These are phyloP conservation scores for Cryptoblepharus egeriae DNA, from an alignment of 2,797 vertebrate genomes.

Conservation along the genomic window DNA sequence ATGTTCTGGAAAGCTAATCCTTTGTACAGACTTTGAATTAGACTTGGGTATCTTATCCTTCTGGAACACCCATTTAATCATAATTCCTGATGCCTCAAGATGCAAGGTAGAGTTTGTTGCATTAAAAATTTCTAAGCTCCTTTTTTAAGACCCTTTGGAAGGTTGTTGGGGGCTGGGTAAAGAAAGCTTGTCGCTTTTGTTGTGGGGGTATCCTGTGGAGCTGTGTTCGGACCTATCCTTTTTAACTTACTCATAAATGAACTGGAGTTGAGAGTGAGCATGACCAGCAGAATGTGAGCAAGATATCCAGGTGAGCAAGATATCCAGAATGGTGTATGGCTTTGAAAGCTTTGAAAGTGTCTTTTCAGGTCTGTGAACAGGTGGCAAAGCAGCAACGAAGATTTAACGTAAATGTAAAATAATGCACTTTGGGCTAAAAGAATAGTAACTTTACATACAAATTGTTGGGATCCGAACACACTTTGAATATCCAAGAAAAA, in stretches of 20 bases:
- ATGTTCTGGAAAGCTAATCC: conserved; percentile 36
- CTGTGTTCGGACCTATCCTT: not conserved
- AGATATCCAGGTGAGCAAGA: not conserved
- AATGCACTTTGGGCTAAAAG: too few species aligned
- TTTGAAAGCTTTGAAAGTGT: not conserved
- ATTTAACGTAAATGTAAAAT: not conserved
- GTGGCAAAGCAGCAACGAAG: not conserved
- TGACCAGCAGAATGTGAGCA: not conserved
- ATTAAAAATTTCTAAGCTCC: conserved; percentile 46
- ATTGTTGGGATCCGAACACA: not conserved
- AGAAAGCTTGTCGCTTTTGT: conserved; percentile 28
- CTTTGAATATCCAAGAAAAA: not conserved
- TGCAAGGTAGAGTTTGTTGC: conserved; percentile 53
- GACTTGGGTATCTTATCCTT: conserved; percentile 48
- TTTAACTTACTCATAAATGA: not conserved
- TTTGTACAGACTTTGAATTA: conserved; percentile 35
- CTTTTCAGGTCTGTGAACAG: not conserved
- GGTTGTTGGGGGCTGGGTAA: not conserved
- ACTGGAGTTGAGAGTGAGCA: not conserved
- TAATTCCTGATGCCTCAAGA: conserved; percentile 4
- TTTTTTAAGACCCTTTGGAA: conserved; percentile 31
- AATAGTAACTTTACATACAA: too few species aligned
- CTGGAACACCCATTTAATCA: conserved; percentile 15
- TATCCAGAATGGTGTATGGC: too few species aligned
- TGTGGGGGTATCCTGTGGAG: too few species aligned